Evolutionary conservation across 53 echinoderm and acorn worm genomes (phyloP).

Genomic region (Glandiceps talaboti): DNA sequence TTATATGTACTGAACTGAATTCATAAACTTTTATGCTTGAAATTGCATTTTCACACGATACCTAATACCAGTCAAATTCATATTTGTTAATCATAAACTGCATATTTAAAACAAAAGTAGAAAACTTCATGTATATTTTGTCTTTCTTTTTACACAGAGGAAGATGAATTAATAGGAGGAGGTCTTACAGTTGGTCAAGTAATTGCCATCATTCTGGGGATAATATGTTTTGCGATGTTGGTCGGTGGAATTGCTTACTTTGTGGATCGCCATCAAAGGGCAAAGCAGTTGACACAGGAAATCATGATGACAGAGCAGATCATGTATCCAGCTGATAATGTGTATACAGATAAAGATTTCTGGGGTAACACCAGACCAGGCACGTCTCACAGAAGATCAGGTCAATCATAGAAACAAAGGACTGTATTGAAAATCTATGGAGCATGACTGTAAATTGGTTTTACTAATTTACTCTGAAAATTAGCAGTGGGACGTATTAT

Average conservation of each 20-base stretch:
- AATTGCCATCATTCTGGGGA: not conserved
- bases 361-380: slow-evolving; percentile 43
- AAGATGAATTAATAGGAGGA: not conserved
- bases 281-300: slow-evolving; percentile 58
- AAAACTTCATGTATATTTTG: no score
- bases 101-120: no score
- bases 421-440: no score
- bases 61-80: no score
- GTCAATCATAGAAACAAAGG: not conserved
- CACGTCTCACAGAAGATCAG: not conserved
- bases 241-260: not conserved
- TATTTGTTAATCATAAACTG: no score
- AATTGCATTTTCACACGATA: no score
- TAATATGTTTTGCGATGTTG: not conserved
- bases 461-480: no score
- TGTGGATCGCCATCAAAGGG: slow-evolving; percentile 1
- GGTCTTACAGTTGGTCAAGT: not conserved
- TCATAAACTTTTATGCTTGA: no score
- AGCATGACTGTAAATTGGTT: no score
- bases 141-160: no score
- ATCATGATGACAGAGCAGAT: slow-evolving; percentile 55
- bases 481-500: no score
- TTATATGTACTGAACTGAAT: no score
- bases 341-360: slow-evolving; percentile 78
- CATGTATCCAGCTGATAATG: slow-evolving; percentile 34